These are phyloP conservation scores for Rhyacophila evoluta DNA, from an alignment of 2,888 invertebrate species.

Conservation along the genomic window DNA sequence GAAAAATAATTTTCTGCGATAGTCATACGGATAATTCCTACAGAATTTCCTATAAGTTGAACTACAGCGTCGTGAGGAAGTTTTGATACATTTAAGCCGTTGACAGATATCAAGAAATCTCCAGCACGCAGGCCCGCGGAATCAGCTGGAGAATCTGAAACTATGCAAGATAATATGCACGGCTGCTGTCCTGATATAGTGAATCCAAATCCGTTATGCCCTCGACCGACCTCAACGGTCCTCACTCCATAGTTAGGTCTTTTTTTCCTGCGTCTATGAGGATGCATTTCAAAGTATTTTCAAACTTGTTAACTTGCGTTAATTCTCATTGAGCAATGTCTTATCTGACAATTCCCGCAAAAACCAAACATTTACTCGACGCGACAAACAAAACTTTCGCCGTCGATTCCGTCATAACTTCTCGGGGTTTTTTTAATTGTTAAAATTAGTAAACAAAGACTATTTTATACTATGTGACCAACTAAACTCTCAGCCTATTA, in stretches of 20 bases:
- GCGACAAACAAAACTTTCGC: not conserved
- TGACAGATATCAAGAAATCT: conserved; percentile 92
- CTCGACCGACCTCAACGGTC: conserved; percentile 87
- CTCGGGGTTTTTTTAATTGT: no score
- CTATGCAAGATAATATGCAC: conserved; percentile 94
- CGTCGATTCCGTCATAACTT: not conserved
- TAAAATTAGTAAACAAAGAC: no score
- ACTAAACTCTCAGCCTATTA: no score
- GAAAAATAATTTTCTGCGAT: conserved; percentile 90
- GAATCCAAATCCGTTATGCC: conserved; percentile 95
- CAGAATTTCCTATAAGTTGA: conserved; percentile 87
- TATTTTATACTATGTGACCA: no score
- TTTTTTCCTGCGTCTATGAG: conserved; percentile 72
- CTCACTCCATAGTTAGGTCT: conserved; percentile 81
- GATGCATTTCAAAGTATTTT: conserved; percentile 59
- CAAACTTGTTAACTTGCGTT: conserved; percentile 1
- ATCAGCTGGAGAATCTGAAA: conserved; percentile 90
- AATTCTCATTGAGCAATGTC: not conserved
- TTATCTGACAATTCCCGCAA: conserved; percentile 12
- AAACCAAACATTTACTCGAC: not conserved
- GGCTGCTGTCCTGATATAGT: conserved; percentile 97
- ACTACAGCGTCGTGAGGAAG: conserved; percentile 95
- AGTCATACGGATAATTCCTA: conserved; percentile 84
- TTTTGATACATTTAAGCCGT: conserved; percentile 91
- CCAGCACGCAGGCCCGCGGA: conserved; percentile 91